A percentile compares a stretch with the other conserved stretches of the same genome.
phyloP scores from a whole-genome alignment of 2,113 vertebrate genomes.

The Pedetes capensis region DNA sequence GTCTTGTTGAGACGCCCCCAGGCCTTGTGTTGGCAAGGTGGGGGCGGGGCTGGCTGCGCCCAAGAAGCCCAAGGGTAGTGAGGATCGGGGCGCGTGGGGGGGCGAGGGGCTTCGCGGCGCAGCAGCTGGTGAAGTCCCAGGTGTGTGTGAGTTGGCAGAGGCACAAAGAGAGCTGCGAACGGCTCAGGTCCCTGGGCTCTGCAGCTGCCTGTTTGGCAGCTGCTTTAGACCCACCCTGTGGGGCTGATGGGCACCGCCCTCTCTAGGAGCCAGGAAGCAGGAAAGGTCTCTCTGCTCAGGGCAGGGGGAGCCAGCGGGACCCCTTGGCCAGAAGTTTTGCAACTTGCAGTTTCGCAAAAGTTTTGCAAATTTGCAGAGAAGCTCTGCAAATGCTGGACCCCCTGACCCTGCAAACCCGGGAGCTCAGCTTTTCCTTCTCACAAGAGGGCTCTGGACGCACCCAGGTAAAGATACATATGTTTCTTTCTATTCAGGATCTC shows the following conservation, averaged over 20 bases:
- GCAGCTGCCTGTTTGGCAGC: conserved; percentile 72
- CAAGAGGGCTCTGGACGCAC: not conserved
- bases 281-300: conserved; percentile 39
- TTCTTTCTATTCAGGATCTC: too few relatives aligned
- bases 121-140: conserved; percentile 73
- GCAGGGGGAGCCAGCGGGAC: too few relatives aligned
- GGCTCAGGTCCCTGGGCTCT: conserved; percentile 73
- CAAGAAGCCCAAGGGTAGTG: conserved; percentile 57
- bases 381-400: too few relatives aligned
- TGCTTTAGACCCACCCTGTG: conserved; percentile 59
- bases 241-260: conserved; percentile 33
- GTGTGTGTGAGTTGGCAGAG: conserved; percentile 73
- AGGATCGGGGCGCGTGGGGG: conserved; percentile 45
- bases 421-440: not conserved
- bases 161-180: conserved; percentile 64
- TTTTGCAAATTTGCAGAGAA: too few relatives aligned
- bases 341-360: too few relatives aligned
- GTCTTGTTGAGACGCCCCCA: conserved; percentile 47
- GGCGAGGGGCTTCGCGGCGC: not conserved
- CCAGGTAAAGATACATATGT: not conserved
- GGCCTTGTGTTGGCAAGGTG: conserved; percentile 25
- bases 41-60: not conserved
- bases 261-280: not conserved
- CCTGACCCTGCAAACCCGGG: not conserved
- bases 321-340: too few relatives aligned